Evolutionary conservation across 2,888 invertebrate species (phyloP).

Genomic region (Cheilosia variabilis): DNA sequence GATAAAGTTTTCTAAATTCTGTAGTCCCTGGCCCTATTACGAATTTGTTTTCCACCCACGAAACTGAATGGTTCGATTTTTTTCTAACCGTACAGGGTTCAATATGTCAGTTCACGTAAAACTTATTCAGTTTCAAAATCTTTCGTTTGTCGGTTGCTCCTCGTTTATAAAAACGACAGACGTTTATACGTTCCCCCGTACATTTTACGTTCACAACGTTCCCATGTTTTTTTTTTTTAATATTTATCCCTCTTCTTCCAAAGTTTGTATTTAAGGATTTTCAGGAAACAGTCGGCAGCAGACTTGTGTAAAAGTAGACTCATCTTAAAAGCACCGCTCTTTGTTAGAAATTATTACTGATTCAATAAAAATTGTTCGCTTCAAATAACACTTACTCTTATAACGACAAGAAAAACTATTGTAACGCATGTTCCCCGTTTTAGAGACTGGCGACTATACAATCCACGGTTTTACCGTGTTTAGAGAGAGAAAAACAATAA

Average conservation of each 20-base stretch:
- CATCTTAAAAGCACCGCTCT: conserved; percentile 36
- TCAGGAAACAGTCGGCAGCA: not conserved
- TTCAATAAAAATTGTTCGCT: not conserved
- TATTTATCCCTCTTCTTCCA: no score
- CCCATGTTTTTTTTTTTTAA: no score
- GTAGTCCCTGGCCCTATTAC: no score
- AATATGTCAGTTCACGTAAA: no score
- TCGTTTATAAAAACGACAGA: no score
- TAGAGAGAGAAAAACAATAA: conserved; percentile 77
- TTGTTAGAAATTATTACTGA: not conserved
- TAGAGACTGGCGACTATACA: conserved; percentile 83
- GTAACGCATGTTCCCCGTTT: conserved; percentile 76
- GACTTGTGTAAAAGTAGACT: not conserved
- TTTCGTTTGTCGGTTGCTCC: no score
- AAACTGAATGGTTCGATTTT: no score
- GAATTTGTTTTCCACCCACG: no score
- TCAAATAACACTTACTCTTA: not conserved
- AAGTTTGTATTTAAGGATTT: not conserved
- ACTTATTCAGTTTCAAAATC: no score
- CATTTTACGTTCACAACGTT: not conserved
- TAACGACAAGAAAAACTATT: not conserved
- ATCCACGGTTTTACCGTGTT: conserved; percentile 82
- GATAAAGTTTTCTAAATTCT: no score
- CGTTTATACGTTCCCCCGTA: no score
- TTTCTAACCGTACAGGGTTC: no score